Base-by-base conservation (phyloP, 2,888 invertebrate species). In the Vesta saturnalis region DNA sequence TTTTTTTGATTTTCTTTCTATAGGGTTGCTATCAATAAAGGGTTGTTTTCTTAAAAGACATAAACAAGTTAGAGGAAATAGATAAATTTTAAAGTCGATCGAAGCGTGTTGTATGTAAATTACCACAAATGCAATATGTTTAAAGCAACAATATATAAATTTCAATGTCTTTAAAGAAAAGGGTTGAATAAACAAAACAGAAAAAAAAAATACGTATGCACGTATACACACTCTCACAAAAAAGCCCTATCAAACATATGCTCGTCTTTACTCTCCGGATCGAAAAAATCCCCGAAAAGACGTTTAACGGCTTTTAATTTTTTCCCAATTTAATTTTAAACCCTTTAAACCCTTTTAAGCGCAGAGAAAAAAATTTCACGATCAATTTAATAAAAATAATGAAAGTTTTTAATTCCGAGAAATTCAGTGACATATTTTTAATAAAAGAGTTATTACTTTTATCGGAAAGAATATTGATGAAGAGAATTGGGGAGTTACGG, bases 401-500 rank as follows among this genome's bases (percentile, higher is more conserved):
- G 67, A 66, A 69, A 74, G 74, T 65, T 72, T 74, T 76, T 74
- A 72, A 76, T 74, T 72, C 72, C 65, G 65, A 60, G 64, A 65
- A 65, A 72, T 73, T 74, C 72, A 71, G 73, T 70, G 73, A 76
- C 76, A 74, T 69, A 73, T 76, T 76, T 76, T 74, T 74, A 76
- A 73, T 72, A 73, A 73, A 73, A 71, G 73, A 72, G 73, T 72
- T 73, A 73, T 73, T 73, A 69, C 65, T 70, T 70, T 63, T 70
- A 70, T 70, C 67, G 64, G 70, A 30, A 43, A 58, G 70, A 67
- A 67, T 70, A 70, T 70, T 67, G 70, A 70, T 61, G 67, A 67
- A n/a, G n/a, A n/a, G n/a, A n/a, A n/a, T n/a, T n/a, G n/a, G n/a
- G n/a, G 64, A n/a, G 39, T 18, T 49, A 16, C 18, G 66, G 55